Evolutionary conservation across 2,797 vertebrate species (phyloP).

Genomic region (Pangasius djambal): DNA sequence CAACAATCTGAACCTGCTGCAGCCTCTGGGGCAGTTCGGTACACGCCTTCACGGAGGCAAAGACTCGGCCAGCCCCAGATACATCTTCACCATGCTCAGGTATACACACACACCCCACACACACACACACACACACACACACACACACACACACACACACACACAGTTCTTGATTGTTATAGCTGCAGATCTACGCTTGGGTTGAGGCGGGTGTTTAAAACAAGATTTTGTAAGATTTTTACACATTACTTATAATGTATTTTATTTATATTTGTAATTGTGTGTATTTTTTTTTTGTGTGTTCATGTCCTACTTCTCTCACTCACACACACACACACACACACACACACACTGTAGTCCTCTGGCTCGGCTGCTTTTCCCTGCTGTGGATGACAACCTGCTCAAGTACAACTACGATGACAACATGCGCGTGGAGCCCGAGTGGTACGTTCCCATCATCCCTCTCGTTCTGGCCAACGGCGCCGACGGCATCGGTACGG

Average conservation of each 20-base stretch:
- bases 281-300: not conserved
- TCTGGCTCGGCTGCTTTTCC: constrained; percentile 88
- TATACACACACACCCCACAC: constrained; percentile 50
- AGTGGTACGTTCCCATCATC: constrained; percentile 99
- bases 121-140: not conserved
- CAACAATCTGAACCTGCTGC: constrained; percentile 94
- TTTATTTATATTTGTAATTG: not conserved
- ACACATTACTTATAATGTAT: too few relatives aligned
- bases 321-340: not conserved
- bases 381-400: constrained; percentile 85
- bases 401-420: constrained; percentile 92
- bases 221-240: not conserved
- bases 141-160: not conserved
- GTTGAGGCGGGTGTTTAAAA: not conserved
- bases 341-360: constrained; percentile 69
- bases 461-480: constrained; percentile 92
- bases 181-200: not conserved
- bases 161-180: not conserved
- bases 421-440: constrained; percentile 94
- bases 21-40: constrained; percentile 96
- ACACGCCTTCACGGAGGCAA: constrained; percentile 95
- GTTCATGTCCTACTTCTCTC: not conserved
- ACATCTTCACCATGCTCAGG: constrained; percentile 99
- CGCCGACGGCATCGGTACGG: constrained; percentile 93
- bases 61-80: constrained; percentile 97